Evolutionary conservation across 2,797 vertebrate genomes (phyloP), one percentile per base, ranked within the genome.

Genomic region (Darevskia nairensis): DNA sequence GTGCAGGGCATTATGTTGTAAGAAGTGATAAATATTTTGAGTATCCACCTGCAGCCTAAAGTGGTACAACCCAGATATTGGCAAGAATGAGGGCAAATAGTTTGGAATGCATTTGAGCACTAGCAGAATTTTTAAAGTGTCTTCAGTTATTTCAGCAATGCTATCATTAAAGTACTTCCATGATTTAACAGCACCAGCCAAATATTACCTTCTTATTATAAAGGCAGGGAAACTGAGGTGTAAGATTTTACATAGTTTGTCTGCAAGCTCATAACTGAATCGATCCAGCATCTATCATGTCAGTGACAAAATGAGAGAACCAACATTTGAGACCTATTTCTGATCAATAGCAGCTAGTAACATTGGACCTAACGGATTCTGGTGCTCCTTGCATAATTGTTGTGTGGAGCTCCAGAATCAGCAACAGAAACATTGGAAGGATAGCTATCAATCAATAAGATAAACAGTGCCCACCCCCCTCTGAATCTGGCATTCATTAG

Each of bases 71-170:
- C 35, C 32, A 64, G 15, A 59, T 27, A 85, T 3, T 35, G 50
- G 44, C 23, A 50, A 80, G n/a, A 81, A 44, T 27, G 19, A 81
- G 68, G 11, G 15, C 23, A 72, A 80, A 81, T 75, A 50, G 39
- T 79, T 68, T 13, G 59, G 35, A 50, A 66, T 74, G 61, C 32
- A 50, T 19, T 90, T 76, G 76, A 89, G 88, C 44, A n/a, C 13
- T 66, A 32, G 11, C 27, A 27, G 0, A 35, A 44, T 71, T 88
- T 71, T 55, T 74, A 61, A 55, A 39, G 71, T 85, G 69, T 5
- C 78, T 91, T 85, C 13, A 71, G 76, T 80, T 74, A 88, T 55
- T 5, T 72, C 35, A 91, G 32, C 3, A 76, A 68, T 27, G 9
- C 1, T 85, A n/a, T 88, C 41, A 11, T 75, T 75, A 90, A 88